Base-by-base conservation (phyloP, 2,113 vertebrate genomes). In the Caretta caretta region DNA sequence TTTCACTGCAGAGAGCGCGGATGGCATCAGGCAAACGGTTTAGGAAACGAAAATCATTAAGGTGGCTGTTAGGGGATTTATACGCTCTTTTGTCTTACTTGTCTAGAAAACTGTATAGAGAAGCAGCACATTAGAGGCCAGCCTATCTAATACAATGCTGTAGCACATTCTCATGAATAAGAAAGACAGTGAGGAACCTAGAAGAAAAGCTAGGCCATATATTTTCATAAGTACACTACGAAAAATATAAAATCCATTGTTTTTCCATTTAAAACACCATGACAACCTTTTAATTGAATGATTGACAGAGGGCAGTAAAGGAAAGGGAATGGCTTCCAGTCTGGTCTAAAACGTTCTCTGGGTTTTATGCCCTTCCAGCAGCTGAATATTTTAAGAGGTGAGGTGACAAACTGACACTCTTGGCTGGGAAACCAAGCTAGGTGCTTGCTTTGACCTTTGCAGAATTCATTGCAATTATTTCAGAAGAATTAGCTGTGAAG, bases 1-100 rank as follows among this genome's bases (percentile, higher is more conserved):
- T 94, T 83, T 95, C 91, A 79, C 93, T 91, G 95, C 86, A 91
- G 92, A 91, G 95, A 94, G 93, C 29, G 81, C 91, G 80, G 93
- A 97, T 81, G 89, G 90, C 92, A 95, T 53, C 95, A 96, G 93
- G 24, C 85, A 91, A 95, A 88, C 78, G 6, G 90, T 93, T 93
- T 94, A 88, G 95, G 96, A 90, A 95, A 84, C 53, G 94, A 83
- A 90, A 87, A 89, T 94, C 53, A 4, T 89, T 90, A 88, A 83
- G 81, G 93, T 87, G 88, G 95, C 94, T 83, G 78, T 93, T 86
- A 95, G 86, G 86, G 86, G 87, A 90, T 97, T 91, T 92, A 93
- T 90, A 29, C 46, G 78, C 92, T 95, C 90, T 88, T 97, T 93
- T 97, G 92, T 96, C 93, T 95, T 65, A 65, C 90, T 97, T 96